A percentile compares a stretch with the other conserved stretches of the same genome.
These are phyloP conservation scores for Ryuthela nishihirai DNA, from an alignment of 2,888 invertebrate genomes.

Conservation along the genomic window DNA sequence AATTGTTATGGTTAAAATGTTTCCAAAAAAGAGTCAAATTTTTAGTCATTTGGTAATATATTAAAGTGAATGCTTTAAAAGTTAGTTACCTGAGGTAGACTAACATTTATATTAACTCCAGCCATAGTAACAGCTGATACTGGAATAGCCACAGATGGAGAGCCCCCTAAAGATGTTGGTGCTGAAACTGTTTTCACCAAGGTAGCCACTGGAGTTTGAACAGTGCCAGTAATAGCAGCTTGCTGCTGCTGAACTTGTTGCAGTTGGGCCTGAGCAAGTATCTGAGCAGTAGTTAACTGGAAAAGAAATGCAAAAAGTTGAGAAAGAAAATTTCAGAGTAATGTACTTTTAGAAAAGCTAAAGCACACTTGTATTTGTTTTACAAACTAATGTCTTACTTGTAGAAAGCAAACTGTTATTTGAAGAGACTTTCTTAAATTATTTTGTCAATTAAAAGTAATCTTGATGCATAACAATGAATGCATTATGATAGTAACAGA, in stretches of 20 bases:
- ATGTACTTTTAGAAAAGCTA: no score
- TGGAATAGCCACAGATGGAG: slow-evolving; percentile 56
- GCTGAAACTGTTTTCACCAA: slow-evolving; percentile 61
- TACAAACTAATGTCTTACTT: no score
- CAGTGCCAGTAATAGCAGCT: slow-evolving; percentile 55
- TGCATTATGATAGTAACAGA: no score
- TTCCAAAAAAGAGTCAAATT: background rate
- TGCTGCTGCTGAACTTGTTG: slow-evolving; percentile 41
- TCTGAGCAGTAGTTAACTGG: slow-evolving; percentile 49
- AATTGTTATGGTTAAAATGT: no score
- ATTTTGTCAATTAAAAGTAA: no score
- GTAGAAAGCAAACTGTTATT: no score
- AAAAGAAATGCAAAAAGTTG: no score
- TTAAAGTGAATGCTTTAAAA: background rate
- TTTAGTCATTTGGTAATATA: background rate
- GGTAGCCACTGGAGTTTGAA: slow-evolving; percentile 57
- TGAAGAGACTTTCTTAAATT: no score
- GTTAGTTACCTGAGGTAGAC: slow-evolving; percentile 53
- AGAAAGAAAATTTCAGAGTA: no score
- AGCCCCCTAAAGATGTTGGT: slow-evolving; percentile 44
- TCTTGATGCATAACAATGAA: no score
- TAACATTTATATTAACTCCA: slow-evolving; percentile 50
- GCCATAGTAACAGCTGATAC: slow-evolving; percentile 54
- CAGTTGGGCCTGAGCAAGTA: slow-evolving; percentile 58
- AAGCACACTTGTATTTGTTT: no score